Percentiles rank a stretch among this genome's conserved stretches.
These are phyloP conservation scores for Epizoanthus fatuus DNA, from an alignment of 92 coral and sea anemone genomes.

Conservation along the genomic window DNA sequence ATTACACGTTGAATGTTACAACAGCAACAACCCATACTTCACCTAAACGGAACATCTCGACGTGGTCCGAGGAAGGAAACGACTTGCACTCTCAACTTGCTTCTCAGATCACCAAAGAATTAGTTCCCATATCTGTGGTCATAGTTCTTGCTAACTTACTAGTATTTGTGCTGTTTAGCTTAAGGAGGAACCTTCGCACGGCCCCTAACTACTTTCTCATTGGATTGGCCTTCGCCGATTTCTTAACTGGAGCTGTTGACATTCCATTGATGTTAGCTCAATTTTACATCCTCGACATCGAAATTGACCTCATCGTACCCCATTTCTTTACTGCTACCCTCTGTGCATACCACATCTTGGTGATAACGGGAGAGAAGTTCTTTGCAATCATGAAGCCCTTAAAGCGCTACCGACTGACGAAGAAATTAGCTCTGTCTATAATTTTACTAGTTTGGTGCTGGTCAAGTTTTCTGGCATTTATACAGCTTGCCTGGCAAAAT, in stretches of 20 bases:
- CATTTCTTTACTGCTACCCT: slow-evolving; percentile 33
- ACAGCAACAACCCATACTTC: too few species aligned
- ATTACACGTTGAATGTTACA: too few species aligned
- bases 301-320: background rate
- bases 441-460: slow-evolving; percentile 10
- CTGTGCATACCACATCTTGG: slow-evolving; percentile 34
- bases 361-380: slow-evolving; percentile 39
- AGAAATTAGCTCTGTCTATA: slow-evolving; percentile 19
- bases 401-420: slow-evolving; percentile 16
- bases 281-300: background rate
- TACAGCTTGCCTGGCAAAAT: slow-evolving; percentile 36
- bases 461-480: slow-evolving; percentile 28
- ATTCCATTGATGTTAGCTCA: slow-evolving; percentile 7
- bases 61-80: too few species aligned
- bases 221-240: slow-evolving; percentile 31
- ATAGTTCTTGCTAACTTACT: slow-evolving; percentile 25
- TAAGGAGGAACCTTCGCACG: slow-evolving; percentile 15
- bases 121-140: slow-evolving; percentile 21
- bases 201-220: slow-evolving; percentile 29
- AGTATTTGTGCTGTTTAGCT: slow-evolving; percentile 14
- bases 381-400: slow-evolving; percentile 29
- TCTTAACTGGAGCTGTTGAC: slow-evolving; percentile 31
- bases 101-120: slow-evolving; percentile 15
- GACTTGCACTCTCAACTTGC: background rate
- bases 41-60: too few species aligned